Evolutionary conservation across 2,888 invertebrate species (phyloP).

Genomic region (Schizaphis graminum): DNA sequence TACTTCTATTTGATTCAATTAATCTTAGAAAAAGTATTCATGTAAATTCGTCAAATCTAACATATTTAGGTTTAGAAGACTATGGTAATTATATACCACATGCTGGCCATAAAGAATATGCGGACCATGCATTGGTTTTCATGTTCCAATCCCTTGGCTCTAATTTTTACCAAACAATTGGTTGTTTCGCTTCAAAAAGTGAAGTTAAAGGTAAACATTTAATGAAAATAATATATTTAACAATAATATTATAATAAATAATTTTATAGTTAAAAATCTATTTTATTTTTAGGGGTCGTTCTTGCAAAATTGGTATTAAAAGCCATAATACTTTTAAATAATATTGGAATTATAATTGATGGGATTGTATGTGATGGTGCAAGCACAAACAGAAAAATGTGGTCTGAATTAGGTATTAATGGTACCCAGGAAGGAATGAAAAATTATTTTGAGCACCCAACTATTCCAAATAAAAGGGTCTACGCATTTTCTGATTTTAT

Average conservation of each 20-base stretch:
- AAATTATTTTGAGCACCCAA: neutral
- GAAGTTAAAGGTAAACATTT: neutral
- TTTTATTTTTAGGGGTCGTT: neutral
- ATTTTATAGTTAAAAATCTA: too few species aligned
- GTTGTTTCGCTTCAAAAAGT: neutral
- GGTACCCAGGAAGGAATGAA: neutral
- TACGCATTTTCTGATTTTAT: neutral
- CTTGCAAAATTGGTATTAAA: neutral
- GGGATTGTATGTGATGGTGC: neutral
- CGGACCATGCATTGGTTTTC: neutral
- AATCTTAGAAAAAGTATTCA: neutral
- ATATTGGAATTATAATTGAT: neutral
- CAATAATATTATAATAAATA: too few species aligned
- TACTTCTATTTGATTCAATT: neutral
- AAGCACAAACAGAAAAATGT: neutral
- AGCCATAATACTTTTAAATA: neutral
- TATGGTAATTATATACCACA: neutral
- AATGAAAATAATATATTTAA: too few species aligned
- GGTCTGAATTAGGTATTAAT: neutral
- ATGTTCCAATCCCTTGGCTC: neutral
- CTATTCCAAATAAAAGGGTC: neutral
- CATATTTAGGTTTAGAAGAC: neutral
- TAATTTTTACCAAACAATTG: neutral
- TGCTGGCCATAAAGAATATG: neutral
- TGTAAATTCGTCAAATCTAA: neutral